Conservation (phyloP, 2,888 invertebrate species). For the Tricholauxania praeusta region DNA sequence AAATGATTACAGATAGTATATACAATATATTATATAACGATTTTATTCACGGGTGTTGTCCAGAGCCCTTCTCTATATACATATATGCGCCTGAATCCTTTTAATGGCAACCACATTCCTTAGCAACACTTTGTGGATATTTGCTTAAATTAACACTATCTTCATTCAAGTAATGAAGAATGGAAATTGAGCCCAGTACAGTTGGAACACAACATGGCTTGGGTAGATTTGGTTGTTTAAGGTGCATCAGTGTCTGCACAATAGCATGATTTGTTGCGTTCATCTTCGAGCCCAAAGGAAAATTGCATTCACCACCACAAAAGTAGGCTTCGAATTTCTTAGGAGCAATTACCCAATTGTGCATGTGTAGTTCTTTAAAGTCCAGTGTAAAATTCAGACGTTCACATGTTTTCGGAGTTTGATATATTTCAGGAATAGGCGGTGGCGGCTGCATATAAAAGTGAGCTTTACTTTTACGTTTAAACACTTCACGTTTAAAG, state of each 20-base stretch:
- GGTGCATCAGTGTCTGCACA: constrained; percentile 90
- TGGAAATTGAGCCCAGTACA: constrained; percentile 86
- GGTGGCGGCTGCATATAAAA: constrained; percentile 42
- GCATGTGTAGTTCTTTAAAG: constrained; percentile 88
- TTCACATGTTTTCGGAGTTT: constrained; percentile 78
- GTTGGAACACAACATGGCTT: constrained; percentile 95
- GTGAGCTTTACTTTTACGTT: constrained; percentile 68
- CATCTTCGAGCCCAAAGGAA: constrained; percentile 91
- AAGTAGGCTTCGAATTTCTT: constrained; percentile 94
- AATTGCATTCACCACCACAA: constrained; percentile 93
- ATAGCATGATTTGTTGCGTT: constrained; percentile 98
- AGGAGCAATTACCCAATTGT: constrained; percentile 97
- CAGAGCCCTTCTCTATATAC: too few relatives aligned
- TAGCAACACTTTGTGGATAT: constrained; percentile 96
- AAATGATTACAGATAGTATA: too few relatives aligned
- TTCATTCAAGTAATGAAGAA: constrained; percentile 90
- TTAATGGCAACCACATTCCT: constrained; percentile 95
- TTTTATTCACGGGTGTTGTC: too few relatives aligned
- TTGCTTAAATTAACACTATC: constrained; percentile 91
- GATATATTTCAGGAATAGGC: constrained; percentile 48
- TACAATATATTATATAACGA: too few relatives aligned
- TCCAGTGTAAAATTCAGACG: constrained; percentile 91
- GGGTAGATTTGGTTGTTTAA: constrained; percentile 84
- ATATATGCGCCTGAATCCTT: not conserved
- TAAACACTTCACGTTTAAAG: constrained; percentile 58